Evolutionary conservation across 2,888 invertebrate species (phyloP).

Genomic region (Ormyrus rosae): DNA sequence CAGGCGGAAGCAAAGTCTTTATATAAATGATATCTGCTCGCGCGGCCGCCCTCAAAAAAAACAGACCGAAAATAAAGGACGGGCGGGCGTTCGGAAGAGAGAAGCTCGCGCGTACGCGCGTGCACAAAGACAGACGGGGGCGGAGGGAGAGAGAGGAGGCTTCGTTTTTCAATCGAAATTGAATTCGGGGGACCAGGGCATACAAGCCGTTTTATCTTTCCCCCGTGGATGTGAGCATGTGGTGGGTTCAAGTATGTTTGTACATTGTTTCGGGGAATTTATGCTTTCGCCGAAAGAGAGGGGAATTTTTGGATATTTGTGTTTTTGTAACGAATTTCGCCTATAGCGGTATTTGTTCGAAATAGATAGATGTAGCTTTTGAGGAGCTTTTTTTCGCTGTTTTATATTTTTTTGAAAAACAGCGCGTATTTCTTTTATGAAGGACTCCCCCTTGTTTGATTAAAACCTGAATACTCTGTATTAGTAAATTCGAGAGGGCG

Average conservation of each 20-base stretch:
- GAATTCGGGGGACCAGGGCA: constrained; percentile 56
- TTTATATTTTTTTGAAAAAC: too few relatives aligned
- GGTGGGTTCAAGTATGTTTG: too few relatives aligned
- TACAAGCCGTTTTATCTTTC: neutral
- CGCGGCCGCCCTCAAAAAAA: neutral
- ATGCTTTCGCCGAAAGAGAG: too few relatives aligned
- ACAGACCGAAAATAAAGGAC: constrained; percentile 30
- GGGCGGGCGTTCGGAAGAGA: neutral
- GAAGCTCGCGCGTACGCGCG: neutral
- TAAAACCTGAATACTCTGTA: too few relatives aligned
- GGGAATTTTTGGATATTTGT: neutral
- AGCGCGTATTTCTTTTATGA: too few relatives aligned
- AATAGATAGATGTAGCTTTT: too few relatives aligned
- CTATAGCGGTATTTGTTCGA: too few relatives aligned
- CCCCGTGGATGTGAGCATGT: too few relatives aligned
- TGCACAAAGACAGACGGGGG: neutral
- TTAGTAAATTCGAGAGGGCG: too few relatives aligned
- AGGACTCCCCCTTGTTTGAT: too few relatives aligned
- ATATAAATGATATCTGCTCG: constrained; percentile 33
- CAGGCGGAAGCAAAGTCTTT: constrained; percentile 15
- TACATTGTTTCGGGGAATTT: too few relatives aligned
- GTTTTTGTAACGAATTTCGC: neutral
- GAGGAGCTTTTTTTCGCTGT: too few relatives aligned
- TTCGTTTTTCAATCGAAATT: constrained; percentile 59
- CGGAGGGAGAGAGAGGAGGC: constrained; percentile 35